These are phyloP conservation scores for Dendrolimus pini DNA, from an alignment of 2,888 invertebrate species.

Conservation along the genomic window DNA sequence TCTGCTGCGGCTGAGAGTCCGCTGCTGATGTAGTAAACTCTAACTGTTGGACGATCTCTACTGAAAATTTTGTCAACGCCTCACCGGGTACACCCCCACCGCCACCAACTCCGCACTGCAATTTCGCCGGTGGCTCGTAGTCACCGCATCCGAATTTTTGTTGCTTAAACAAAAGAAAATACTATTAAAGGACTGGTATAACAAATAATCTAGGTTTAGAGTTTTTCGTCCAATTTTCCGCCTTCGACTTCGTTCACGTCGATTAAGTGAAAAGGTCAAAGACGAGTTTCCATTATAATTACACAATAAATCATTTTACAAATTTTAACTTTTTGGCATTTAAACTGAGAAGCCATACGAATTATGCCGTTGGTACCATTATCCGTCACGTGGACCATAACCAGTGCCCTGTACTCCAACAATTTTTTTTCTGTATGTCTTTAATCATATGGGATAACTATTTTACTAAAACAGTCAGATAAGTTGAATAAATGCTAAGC, in stretches of 20 bases:
- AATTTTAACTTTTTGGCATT: too few species aligned
- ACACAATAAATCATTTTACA: too few species aligned
- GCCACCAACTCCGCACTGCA: conserved; percentile 67
- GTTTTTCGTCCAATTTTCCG: neutral
- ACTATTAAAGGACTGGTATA: neutral
- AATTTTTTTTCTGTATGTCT: too few species aligned
- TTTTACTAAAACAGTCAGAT: too few species aligned
- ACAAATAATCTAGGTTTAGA: neutral
- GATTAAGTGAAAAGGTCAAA: too few species aligned
- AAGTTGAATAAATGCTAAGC: neutral
- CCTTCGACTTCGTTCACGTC: neutral
- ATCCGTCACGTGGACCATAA: too few species aligned
- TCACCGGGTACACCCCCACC: conserved; percentile 66
- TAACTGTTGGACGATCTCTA: conserved; percentile 94
- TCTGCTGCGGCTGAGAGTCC: conserved; percentile 92
- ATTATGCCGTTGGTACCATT: too few species aligned
- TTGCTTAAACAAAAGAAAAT: conserved; percentile 78
- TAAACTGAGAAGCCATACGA: too few species aligned
- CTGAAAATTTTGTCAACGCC: conserved; percentile 85
- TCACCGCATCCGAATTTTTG: conserved; percentile 87
- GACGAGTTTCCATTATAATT: too few species aligned
- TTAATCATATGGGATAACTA: too few species aligned
- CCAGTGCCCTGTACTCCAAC: too few species aligned
- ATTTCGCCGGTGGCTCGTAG: conserved; percentile 87
- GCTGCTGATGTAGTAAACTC: conserved; percentile 93